phyloP scores from a whole-genome alignment of 2,797 vertebrate genomes.

The Trachops cirrhosus region DNA sequence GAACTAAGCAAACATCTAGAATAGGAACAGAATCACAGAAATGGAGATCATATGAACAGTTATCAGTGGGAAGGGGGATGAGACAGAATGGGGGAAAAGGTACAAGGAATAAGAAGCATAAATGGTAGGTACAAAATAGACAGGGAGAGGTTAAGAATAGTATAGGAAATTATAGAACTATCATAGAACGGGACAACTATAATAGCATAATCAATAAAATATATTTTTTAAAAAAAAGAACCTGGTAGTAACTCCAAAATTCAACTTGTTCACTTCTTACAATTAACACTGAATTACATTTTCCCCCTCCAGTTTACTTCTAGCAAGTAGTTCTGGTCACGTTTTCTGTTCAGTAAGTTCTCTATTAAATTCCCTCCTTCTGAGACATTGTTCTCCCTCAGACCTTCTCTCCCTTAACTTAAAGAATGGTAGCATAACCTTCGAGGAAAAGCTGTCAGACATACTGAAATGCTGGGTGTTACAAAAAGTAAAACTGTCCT shows the following conservation, averaged over 20 bases:
- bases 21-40: no score
- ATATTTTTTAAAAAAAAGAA: not conserved
- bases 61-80: no score
- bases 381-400: not conserved
- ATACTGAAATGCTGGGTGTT: not conserved
- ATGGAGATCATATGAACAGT: no score
- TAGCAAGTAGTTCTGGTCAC: not conserved
- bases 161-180: no score
- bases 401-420: not conserved
- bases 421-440: not conserved
- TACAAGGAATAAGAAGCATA: no score
- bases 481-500: not conserved
- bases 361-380: not conserved
- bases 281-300: not conserved
- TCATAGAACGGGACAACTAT: no score
- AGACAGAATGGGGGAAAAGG: no score
- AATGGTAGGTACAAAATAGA: no score
- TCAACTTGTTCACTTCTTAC: not conserved
- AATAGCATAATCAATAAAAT: no score
- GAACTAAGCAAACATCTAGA: no score
- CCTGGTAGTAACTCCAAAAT: not conserved
- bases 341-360: not conserved
- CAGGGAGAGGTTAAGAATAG: no score
- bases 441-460: not conserved
- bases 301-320: not conserved